Evolutionary conservation across 2,113 vertebrate genomes (phyloP).

Genomic region (Pachycephala philippinensis): DNA sequence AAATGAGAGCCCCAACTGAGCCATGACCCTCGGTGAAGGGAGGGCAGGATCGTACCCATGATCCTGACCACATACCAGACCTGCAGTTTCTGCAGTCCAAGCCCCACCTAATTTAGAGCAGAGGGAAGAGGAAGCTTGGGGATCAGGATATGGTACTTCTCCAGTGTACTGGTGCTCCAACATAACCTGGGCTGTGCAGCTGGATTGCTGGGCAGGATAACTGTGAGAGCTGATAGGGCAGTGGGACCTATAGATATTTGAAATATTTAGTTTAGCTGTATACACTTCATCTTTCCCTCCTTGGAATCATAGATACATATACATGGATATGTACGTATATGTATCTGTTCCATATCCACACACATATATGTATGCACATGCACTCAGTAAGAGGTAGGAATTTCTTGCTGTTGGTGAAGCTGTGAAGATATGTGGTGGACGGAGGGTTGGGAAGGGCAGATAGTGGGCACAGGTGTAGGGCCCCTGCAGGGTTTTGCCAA

Average conservation of each 20-base stretch:
- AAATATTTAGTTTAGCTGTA: neutral
- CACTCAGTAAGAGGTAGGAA: neutral
- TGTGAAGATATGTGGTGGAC: neutral
- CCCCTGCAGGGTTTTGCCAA: neutral
- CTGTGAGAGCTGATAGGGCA: neutral
- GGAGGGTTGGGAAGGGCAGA: neutral
- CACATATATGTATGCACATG: accelerated
- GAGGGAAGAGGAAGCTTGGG: neutral
- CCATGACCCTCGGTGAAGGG: neutral
- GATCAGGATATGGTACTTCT: neutral
- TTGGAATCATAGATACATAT: neutral
- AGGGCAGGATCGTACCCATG: neutral
- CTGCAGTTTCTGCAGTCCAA: accelerated
- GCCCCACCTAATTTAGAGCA: neutral
- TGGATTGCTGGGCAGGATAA: neutral
- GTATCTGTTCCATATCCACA: neutral
- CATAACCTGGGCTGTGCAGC: neutral
- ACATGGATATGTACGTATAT: neutral
- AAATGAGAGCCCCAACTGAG: neutral
- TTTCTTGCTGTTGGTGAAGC: neutral
- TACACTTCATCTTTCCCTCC: neutral
- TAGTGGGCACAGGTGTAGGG: neutral
- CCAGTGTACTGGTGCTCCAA: neutral
- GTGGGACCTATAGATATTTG: neutral
- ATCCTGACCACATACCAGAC: neutral